Conservation (phyloP, 2,797 vertebrate genomes). For the Crypturellus tataupa region DNA sequence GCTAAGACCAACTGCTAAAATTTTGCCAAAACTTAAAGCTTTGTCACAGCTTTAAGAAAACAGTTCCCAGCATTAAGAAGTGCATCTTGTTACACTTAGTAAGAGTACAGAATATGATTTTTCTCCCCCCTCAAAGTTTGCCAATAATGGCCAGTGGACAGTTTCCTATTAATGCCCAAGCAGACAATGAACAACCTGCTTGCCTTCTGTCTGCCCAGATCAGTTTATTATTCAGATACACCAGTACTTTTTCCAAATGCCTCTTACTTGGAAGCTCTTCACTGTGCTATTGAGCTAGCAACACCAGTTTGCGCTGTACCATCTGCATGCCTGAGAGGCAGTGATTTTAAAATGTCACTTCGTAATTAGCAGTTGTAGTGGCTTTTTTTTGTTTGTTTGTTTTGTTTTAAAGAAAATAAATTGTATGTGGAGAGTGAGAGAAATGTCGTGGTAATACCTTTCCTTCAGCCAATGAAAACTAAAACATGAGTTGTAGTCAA, state of each 20-base stretch:
- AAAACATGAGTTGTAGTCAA: background rate
- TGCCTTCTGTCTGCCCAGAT: background rate
- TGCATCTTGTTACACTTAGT: background rate
- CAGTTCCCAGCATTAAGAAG: background rate
- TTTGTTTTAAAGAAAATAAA: too few relatives aligned
- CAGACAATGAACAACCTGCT: accelerated
- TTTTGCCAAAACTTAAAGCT: background rate
- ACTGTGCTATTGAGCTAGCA: background rate
- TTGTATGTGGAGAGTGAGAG: background rate
- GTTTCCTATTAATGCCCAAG: background rate
- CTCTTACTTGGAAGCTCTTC: background rate
- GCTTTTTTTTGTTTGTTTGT: background rate
- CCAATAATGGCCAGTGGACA: background rate
- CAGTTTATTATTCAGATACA: background rate
- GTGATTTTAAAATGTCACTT: background rate
- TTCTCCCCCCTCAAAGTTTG: too few relatives aligned
- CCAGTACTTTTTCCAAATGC: background rate
- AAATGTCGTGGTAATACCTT: background rate
- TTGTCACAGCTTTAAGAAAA: background rate
- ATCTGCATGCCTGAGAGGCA: slow-evolving; percentile 9
- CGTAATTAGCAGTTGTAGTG: background rate
- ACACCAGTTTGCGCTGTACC: background rate
- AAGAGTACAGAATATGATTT: background rate
- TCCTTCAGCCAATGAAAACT: background rate
- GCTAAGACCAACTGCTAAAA: background rate